phyloP scores from a whole-genome alignment of 2,113 vertebrate species.

The Danio rerio region DNA sequence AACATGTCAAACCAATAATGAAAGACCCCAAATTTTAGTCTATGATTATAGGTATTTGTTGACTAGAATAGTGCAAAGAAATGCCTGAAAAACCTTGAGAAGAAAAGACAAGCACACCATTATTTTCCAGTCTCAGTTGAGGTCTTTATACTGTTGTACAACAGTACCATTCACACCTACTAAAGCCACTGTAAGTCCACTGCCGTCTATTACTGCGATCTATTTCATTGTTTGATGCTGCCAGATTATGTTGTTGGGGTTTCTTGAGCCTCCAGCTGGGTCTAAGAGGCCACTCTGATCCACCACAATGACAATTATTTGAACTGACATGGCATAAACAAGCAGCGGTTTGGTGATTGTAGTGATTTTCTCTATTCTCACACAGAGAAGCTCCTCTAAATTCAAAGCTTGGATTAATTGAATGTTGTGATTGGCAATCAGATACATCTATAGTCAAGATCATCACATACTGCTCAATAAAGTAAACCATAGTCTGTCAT shows the following conservation, averaged over 20 bases:
- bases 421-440: neutral
- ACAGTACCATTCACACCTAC: neutral
- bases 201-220: conserved; percentile 8
- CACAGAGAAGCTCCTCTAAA: neutral
- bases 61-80: neutral
- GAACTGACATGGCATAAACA: neutral
- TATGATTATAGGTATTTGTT: neutral
- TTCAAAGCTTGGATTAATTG: neutral
- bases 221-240: neutral
- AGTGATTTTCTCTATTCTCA: conserved; percentile 2
- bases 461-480: conserved; percentile 36
- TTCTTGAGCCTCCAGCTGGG: neutral
- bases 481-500: neutral
- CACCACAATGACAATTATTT: neutral
- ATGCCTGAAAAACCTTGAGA: neutral
- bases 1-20: too few species aligned
- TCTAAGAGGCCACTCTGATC: neutral
- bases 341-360: neutral
- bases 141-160: neutral
- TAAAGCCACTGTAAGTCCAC: neutral
- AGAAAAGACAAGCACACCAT: neutral
- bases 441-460: neutral
- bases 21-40: too few species aligned
- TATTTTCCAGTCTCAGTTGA: neutral
- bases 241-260: neutral